These are phyloP conservation scores for Euzetes globulus DNA, from an alignment of 2,888 invertebrate species.

Conservation along the genomic window DNA sequence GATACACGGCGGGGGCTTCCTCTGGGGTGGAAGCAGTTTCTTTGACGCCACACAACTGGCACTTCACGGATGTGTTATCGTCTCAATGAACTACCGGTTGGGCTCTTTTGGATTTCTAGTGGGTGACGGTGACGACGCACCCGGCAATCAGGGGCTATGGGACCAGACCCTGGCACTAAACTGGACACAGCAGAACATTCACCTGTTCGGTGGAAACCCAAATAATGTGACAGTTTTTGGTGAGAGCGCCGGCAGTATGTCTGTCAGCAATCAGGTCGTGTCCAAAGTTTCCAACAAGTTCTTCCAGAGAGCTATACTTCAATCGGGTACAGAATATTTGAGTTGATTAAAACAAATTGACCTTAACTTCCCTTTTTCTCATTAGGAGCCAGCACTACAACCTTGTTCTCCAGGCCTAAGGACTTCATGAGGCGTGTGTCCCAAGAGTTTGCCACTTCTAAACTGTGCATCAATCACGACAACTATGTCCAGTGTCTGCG, in stretches of 20 bases:
- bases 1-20: not conserved
- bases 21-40: too few species aligned
- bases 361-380: too few species aligned
- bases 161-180: not conserved
- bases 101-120: not conserved
- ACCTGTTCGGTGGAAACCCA: not conserved
- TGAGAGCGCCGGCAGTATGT: not conserved
- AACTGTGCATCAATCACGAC: not conserved
- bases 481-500: not conserved
- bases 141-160: constrained; percentile 2
- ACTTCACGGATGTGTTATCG: not conserved
- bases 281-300: not conserved
- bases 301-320: not conserved
- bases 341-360: not conserved
- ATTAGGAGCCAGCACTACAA: not conserved
- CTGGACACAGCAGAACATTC: not conserved
- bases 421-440: too few species aligned
- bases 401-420: not conserved
- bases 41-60: not conserved
- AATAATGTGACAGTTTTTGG: not conserved
- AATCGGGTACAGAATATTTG: not conserved
- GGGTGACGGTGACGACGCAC: not conserved
- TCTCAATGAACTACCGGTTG: not conserved
- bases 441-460: not conserved
- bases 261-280: not conserved